Evolutionary conservation across 2,113 vertebrate species (phyloP), one percentile per base, ranked within the genome.

Genomic region (Pygoscelis adeliae): DNA sequence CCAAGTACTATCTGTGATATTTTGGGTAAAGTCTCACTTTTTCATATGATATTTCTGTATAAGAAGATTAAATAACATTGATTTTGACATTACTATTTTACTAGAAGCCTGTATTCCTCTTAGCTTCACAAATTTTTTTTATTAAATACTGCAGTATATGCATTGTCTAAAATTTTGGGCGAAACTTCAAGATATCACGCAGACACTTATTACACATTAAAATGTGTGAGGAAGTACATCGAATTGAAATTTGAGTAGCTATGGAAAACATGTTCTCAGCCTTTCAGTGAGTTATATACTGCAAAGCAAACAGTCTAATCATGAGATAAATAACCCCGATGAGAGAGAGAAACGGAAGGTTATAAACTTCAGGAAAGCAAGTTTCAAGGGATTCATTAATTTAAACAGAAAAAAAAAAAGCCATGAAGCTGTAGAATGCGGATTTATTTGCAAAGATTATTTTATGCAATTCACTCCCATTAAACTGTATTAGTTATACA

Each of bases 301-400:
- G 93, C 92, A 92, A 93, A 91, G 66, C 92, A 92, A 93, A 94
- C 76, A 87, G 66, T 63, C 65, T 90, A 88, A 95, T 78, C 47
- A 81, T 0, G 83, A 95, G 72, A 87, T 80, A 95, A 95, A 94
- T 46, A 95, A 70, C 67, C 22, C 56, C 1, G 4, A 91, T 20
- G 86, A 94, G 89, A 90, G 59, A 66, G 81, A 87, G 67, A 89
- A 92, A 73, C 74, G 84, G 82, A 71, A 76, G 73, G 78, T 85
- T 87, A 83, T 77, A 88, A 88, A 83, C 93, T 80, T 70, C 82
- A 91, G 74, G 58, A 76, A 42, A 90, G 49, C 62, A 88, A 80
- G 46, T 77, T 91, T 87, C 55, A 55, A 85, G 76, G 63, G 70
- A 65, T 88, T 36, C 46, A 65, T 77, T 82, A 84, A 89, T 67